Evolutionary conservation across 2,888 invertebrate genomes (phyloP).

Genomic region (Odontocerum albicorne): DNA sequence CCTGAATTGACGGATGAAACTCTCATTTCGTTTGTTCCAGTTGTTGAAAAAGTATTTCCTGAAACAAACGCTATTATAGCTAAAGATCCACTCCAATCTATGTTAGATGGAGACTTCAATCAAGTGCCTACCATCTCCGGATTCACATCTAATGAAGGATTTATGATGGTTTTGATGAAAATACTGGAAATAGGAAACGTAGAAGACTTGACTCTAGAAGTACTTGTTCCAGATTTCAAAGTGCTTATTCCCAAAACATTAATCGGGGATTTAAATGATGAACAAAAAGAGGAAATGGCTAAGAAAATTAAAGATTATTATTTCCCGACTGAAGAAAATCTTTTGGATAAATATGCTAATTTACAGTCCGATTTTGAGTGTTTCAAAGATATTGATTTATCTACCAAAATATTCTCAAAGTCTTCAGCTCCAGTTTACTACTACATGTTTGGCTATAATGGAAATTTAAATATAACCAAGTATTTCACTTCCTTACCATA

Average conservation of each 20-base stretch:
- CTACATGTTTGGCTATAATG: conserved; percentile 37
- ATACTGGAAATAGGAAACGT: conserved; percentile 29
- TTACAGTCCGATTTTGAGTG: conserved; percentile 37
- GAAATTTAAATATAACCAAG: conserved; percentile 36
- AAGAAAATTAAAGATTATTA: conserved; percentile 39
- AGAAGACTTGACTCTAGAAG: background rate
- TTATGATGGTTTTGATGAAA: conserved; percentile 25
- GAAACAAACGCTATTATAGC: conserved; percentile 41
- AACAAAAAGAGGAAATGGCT: conserved; percentile 36
- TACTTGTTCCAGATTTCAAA: conserved; percentile 38
- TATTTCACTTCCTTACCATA: conserved; percentile 22
- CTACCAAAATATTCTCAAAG: conserved; percentile 24
- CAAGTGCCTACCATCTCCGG: conserved; percentile 46
- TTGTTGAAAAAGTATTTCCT: conserved; percentile 43
- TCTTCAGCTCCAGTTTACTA: conserved; percentile 33
- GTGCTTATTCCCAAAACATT: conserved; percentile 40
- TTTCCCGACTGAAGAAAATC: conserved; percentile 35
- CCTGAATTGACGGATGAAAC: background rate
- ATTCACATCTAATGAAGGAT: conserved; percentile 45
- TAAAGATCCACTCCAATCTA: conserved; percentile 42
- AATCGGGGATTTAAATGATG: conserved; percentile 38
- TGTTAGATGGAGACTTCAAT: conserved; percentile 42
- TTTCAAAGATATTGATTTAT: conserved; percentile 30
- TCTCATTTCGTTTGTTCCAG: conserved; percentile 43
- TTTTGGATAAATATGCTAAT: conserved; percentile 23